Percentiles rank a stretch among this genome's conserved stretches.
These are phyloP conservation scores for Drosophila orosa DNA, from an alignment of 1,140 invertebrate species.

Conservation along the genomic window DNA sequence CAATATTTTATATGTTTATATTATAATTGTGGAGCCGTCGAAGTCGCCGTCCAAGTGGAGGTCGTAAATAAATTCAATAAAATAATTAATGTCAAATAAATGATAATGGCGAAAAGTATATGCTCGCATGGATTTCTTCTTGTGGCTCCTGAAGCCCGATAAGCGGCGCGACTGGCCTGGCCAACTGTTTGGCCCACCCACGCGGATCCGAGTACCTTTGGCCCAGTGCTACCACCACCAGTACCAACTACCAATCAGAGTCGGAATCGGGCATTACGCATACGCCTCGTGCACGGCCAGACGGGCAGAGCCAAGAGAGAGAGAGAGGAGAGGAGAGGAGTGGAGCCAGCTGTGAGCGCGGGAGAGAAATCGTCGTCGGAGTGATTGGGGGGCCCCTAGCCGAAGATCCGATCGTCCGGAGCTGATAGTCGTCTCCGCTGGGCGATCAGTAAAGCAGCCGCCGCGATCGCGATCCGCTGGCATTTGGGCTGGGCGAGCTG, in stretches of 20 bases:
- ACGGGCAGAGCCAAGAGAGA: slow-evolving; percentile 3
- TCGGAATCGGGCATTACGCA: slow-evolving; percentile 38
- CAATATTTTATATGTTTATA: slow-evolving; percentile 39
- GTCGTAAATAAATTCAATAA: slow-evolving; percentile 37
- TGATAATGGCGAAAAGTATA: slow-evolving; percentile 24
- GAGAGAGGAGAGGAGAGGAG: not conserved
- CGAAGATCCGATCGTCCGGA: slow-evolving; percentile 11
- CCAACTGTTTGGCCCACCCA: slow-evolving; percentile 40
- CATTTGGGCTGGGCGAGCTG: slow-evolving; percentile 37
- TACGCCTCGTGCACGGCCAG: slow-evolving; percentile 42
- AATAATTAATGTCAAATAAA: slow-evolving; percentile 48
- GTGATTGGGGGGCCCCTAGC: not conserved
- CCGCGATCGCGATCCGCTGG: slow-evolving; percentile 11
- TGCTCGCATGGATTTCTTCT: slow-evolving; percentile 1
- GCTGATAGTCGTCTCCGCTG: slow-evolving; percentile 19
- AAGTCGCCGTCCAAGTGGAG: slow-evolving; percentile 11
- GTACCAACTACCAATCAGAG: not conserved
- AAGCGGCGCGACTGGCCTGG: not conserved
- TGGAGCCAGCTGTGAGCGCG: not conserved
- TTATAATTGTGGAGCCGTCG: slow-evolving; percentile 14
- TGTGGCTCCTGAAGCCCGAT: slow-evolving; percentile 3
- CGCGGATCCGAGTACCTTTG: slow-evolving; percentile 21
- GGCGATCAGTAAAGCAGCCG: slow-evolving; percentile 23
- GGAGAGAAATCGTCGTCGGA: slow-evolving; percentile 1
- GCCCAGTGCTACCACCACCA: slow-evolving; percentile 4